Evolutionary conservation across 2,113 vertebrate genomes (phyloP), one percentile per base, ranked within the genome.

Genomic region (Oxyura jamaicensis): DNA sequence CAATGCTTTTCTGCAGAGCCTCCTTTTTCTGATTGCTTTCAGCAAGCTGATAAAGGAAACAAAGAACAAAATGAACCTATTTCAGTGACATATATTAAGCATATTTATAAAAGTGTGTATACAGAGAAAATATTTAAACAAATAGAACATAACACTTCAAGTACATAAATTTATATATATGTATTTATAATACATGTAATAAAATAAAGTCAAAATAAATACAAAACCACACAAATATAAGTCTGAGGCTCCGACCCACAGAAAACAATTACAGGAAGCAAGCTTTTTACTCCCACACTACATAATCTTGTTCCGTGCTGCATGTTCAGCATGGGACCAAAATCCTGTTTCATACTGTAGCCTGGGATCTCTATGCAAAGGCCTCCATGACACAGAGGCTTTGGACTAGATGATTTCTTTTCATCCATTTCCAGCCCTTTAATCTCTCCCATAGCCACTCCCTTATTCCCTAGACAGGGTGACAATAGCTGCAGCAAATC

Each of bases 11-110:
- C 77, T 99, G 97, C 33, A 99, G 94, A 46, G 92, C 79, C 10
- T 66, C 93, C 86, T 98, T 98, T 42, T 98, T 98, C 93, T 98
- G 98, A 93, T 93, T 99, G 79, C 98, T 98, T 65, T 99, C 99
- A 39, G 98, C 98, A 71, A 98, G 93, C 99, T 99, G 86, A 21
- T 86, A 76, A 92, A 83, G 41, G n/a, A 96, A 72, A 95, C 91
- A 93, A 68, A 95, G 13, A 93, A 93, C 5, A 94, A 94, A 91
- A 91, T 55, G 4, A 88, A 63, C 11, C 4, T 15, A 67, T 77
- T 86, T 39, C 44, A 55, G 6, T 71, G 76, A 81, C 2, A 19
- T 46, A 23, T 11, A 73, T 35, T 63, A 67, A 88, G 58, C 15
- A 53, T 22, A 55, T 1, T 29, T 87, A 68, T 22, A 77, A 66